Percentiles rank a stretch among this genome's conserved stretches.
phyloP scores from a whole-genome alignment of 2,113 vertebrate species.

The Dipodomys ordii region DNA sequence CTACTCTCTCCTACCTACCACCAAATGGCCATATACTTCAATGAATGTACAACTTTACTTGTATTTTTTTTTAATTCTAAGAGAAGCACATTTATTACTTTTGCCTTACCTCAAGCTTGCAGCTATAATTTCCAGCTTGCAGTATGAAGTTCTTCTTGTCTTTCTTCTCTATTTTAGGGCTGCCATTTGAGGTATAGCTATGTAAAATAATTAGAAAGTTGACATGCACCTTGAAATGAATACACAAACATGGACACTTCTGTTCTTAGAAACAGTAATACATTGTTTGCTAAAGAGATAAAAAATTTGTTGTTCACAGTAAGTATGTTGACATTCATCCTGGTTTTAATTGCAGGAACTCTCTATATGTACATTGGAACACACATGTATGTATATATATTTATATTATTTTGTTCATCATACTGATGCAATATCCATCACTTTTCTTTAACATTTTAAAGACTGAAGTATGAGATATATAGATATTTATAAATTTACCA shows the following conservation, averaged over 20 bases:
- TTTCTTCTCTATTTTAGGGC: not conserved
- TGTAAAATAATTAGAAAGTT: slow-evolving; percentile 8
- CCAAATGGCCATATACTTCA: slow-evolving; percentile 57
- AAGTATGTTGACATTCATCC: not conserved
- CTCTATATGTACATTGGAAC: not conserved
- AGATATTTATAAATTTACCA: not conserved
- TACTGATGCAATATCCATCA: no score
- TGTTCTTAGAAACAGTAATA: not conserved
- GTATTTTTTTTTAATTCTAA: not conserved
- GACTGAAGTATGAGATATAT: not conserved
- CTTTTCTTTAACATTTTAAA: not conserved
- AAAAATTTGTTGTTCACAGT: not conserved
- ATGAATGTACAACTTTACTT: not conserved
- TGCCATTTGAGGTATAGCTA: not conserved
- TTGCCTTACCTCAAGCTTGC: not conserved
- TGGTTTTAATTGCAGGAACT: not conserved
- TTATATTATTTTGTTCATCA: not conserved
- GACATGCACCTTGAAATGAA: not conserved
- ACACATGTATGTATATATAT: no score
- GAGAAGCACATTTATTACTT: not conserved
- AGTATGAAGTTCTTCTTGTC: not conserved
- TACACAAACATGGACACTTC: not conserved
- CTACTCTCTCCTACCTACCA: slow-evolving; percentile 35
- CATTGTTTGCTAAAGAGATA: not conserved
- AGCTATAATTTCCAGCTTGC: not conserved